Evolutionary conservation across 2,888 invertebrate genomes (phyloP), one percentile per base, ranked within the genome.

Genomic region (Dicranocentrus wangi): DNA sequence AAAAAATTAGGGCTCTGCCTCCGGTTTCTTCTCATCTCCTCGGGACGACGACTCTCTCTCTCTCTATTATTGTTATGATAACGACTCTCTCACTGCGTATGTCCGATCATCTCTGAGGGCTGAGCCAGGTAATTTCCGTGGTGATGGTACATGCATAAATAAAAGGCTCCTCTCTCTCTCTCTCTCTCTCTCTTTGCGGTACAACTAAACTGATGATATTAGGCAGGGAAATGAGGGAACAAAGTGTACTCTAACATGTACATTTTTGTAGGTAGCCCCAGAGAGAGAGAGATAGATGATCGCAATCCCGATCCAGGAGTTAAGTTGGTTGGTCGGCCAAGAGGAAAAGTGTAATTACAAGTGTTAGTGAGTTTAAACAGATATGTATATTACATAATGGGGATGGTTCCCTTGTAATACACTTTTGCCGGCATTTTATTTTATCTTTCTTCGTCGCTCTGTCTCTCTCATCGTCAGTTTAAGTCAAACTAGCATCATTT

Each of bases 351-450:
- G 68, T 80, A 80, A 80, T 80, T 80, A 80, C 80, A 73, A 68
- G 80, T 68, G 73, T 80, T 80, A 73, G 80, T 66, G 72, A 60
- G 73, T 73, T n/a, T 80, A 80, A 80, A 80, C 80, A 80, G 73
- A 72, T 72, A 80, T 80, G 80, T 72, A 73, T 80, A 80, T 80
- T 80, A 80, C 66, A 55, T 80, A 80, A 80, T 80, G 61, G 72
- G 61, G 23, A 47, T 66, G 47, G 53, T 60, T 73, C 53, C 79
- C 73, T 73, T 80, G 66, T 80, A 80, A 80, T 80, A 80, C 78
- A 55, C 65, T 23, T 39, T 68, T 68, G 68, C 71, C 78, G 78
- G 65, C 71, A 43, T 70, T 42, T 23, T 27, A n/a, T 55, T 69
- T 70, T 51, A 39, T 70, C 58, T 43, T 42, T 65, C 25, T 68